Evolutionary conservation across 1,140 invertebrate genomes (phyloP), one percentile per base, ranked within the genome.

Genomic region (Drosophila ercepeae): DNA sequence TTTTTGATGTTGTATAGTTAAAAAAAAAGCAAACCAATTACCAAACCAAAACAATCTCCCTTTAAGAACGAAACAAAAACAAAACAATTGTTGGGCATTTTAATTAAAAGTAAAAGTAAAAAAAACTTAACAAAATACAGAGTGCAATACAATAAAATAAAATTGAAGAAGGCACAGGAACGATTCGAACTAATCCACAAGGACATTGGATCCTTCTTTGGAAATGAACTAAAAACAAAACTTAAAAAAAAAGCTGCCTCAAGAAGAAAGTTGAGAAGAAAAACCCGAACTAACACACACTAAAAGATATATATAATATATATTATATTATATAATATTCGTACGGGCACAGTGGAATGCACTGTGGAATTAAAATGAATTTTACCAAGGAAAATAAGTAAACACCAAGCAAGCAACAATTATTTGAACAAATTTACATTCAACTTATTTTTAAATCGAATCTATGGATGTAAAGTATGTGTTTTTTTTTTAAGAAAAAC

Each of bases 1-100:
- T 76, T 86, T 75, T 79, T 79, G 81, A 84, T 79, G 79, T 83
- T 83, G 71, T 79, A 84, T 71, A 84, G 65, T 83, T 84, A 63
- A 68, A 57, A 60, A 52, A 25, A 14, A 77, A 25, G 25, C 27
- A 54, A 67, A 68, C 23, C 27, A 19, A 60, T 58, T 71, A 79
- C 46, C 29, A 54, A 65, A 54, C 63, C 27, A 32, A 60, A 59
- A 65, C 70, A 72, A 63, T 63, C 54, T 71, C 52, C 46, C 34
- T 60, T 41, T 25, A 61, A 72, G 57, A 60, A 58, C 48, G 21
- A 53, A 72, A 58, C 52, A 72, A 41, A 57, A 25, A 72, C 34
- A 57, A 25, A 46, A 50, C 41, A 81, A 65, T 74, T 83, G 69
- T 82, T 82, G 58, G 58, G 61, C 69, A 77, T 63, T 73, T 68